A percentile compares a stretch with the other conserved stretches of the same genome.
Evolutionary conservation across 2,888 invertebrate genomes (phyloP).

Genomic region (Zelleria hepariella): DNA sequence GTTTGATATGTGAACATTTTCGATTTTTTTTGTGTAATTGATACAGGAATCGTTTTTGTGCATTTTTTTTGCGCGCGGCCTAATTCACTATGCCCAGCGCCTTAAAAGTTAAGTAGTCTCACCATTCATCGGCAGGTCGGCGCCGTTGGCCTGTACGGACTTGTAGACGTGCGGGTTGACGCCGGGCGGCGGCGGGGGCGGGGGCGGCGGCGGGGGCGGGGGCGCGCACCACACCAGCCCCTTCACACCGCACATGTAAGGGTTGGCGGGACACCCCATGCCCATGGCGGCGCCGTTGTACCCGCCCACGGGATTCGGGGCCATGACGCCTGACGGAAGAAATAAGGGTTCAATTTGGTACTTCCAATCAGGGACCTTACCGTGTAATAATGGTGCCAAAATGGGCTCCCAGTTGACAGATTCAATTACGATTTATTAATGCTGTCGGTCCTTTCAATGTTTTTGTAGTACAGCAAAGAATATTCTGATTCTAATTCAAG

Average conservation of each 20-base stretch:
- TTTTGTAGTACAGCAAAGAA: no score
- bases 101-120: slow-evolving; percentile 10
- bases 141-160: slow-evolving; percentile 64
- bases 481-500: no score
- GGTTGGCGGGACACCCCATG: slow-evolving; percentile 7
- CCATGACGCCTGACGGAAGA: background rate
- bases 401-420: no score
- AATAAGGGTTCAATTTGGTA: background rate
- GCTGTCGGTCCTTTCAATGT: no score
- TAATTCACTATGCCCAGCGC: no score
- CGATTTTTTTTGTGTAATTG: no score
- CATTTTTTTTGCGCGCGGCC: no score
- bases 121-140: slow-evolving; percentile 73
- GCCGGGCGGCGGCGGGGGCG: slow-evolving; percentile 24
- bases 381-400: no score
- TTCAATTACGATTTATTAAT: no score
- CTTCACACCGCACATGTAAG: slow-evolving; percentile 35
- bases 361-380: no score
- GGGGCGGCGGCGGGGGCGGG: slow-evolving; percentile 25
- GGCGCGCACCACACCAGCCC: slow-evolving; percentile 32
- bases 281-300: slow-evolving; percentile 11
- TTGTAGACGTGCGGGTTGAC: slow-evolving; percentile 36
- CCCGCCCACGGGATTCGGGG: slow-evolving; percentile 7
- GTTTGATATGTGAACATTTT: no score
- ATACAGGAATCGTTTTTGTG: no score